Conservation (phyloP, 2,797 vertebrate species). For the Betta splendens region DNA sequence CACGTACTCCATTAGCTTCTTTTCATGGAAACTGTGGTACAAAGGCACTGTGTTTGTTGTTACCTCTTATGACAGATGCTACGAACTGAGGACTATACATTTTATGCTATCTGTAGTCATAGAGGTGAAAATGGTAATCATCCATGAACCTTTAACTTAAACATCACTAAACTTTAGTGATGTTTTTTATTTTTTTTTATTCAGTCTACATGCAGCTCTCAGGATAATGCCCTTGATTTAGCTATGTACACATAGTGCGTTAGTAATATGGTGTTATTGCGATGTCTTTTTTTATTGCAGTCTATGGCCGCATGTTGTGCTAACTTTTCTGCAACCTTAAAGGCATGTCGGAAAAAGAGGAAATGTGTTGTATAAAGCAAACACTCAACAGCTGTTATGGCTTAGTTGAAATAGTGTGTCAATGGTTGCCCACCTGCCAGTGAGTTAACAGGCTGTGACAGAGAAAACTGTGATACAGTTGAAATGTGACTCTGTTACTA, state of each 20-base stretch:
- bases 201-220: not conserved
- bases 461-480: constrained; percentile 8
- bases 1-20: too few species aligned
- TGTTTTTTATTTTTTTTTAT: too few species aligned
- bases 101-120: too few species aligned
- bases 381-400: constrained; percentile 17
- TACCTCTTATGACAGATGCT: too few species aligned
- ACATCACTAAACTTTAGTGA: too few species aligned
- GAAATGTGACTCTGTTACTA: not conserved
- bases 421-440: constrained; percentile 28
- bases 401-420: not conserved
- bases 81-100: too few species aligned
- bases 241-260: not conserved
- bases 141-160: too few species aligned
- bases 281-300: not conserved
- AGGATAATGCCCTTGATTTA: not conserved
- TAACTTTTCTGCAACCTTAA: constrained; percentile 2
- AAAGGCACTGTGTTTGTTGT: too few species aligned
- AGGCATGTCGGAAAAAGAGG: constrained; percentile 5
- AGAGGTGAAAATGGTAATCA: too few species aligned
- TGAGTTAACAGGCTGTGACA: constrained; percentile 3
- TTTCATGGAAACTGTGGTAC: too few species aligned
- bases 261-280: not conserved
- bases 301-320: too few species aligned
- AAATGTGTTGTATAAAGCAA: not conserved